These are phyloP conservation scores for Dryomyza anilis DNA, from an alignment of 2,888 invertebrate genomes.

Conservation along the genomic window DNA sequence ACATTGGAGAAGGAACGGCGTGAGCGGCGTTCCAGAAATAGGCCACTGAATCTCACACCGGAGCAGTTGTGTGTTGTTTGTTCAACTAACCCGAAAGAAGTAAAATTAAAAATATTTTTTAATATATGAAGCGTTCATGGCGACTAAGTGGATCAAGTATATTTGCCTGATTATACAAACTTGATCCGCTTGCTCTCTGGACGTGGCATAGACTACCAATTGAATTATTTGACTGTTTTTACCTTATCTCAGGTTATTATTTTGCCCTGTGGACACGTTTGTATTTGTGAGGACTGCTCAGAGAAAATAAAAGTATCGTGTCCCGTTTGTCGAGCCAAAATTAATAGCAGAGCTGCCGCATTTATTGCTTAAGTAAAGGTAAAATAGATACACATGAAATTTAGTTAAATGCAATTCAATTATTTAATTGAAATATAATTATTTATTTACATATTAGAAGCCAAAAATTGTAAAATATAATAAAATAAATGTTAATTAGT, in stretches of 20 bases:
- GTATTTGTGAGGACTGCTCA: constrained; percentile 85
- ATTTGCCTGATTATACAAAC: too few species aligned
- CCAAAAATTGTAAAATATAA: too few species aligned
- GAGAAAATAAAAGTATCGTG: constrained; percentile 73
- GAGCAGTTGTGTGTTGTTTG: constrained; percentile 85
- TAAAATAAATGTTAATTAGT: too few species aligned
- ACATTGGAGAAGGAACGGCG: constrained; percentile 71
- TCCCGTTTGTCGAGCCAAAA: constrained; percentile 78
- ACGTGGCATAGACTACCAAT: too few species aligned
- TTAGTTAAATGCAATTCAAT: background rate
- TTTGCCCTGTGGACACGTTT: constrained; percentile 89
- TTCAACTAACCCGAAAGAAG: constrained; percentile 81
- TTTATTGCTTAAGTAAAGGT: constrained; percentile 70
- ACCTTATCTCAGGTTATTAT: constrained; percentile 72
- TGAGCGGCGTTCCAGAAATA: constrained; percentile 69
- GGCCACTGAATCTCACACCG: constrained; percentile 67
- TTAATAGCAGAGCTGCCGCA: constrained; percentile 74
- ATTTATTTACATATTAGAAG: background rate
- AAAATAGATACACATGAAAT: background rate
- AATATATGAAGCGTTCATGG: too few species aligned
- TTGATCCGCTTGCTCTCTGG: too few species aligned
- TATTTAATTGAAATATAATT: background rate
- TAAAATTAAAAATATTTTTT: too few species aligned
- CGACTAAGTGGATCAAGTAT: too few species aligned
- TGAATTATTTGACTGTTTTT: too few species aligned